Base-by-base conservation (phyloP, 1,140 invertebrate species). In the Panagrolaimus sp. region DNA sequence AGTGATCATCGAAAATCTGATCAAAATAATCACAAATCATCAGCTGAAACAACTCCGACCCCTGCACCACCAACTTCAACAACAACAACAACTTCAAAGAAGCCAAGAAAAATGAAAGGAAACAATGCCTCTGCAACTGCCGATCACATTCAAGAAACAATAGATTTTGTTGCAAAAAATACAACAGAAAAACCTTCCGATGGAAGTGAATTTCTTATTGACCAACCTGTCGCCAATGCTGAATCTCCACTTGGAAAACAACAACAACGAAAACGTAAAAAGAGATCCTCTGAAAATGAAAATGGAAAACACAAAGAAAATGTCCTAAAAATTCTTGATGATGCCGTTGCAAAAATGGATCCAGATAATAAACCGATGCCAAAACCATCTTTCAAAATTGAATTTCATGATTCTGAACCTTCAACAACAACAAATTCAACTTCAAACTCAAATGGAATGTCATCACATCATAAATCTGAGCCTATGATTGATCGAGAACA, bases 141-240 rank as follows among this genome's bases (percentile, higher is more conserved):
- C 15, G 52, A 58, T 28, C 52, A 58, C 17, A 58, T 58, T 12
- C 52, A 58, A 14, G 52, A 58, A 21, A 58, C 52, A 28, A 58
- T 58, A n/a, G 52, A 58, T 28, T 26, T 21, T 58, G 52, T 58
- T 58, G 52, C 52, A 3, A 21, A 28, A 58, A 28, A 21, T 28
- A 28, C 21, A 12, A 58, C 52, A 26, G 21, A 21, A 21, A 10
- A n/a, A 28, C 10, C 21, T 21, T 58, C 52, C 14, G 28, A 28
- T 28, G 28, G n/a, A n/a, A n/a, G n/a, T n/a, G n/a, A n/a, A n/a
- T n/a, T n/a, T n/a, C n/a, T n/a, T n/a, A n/a, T n/a, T n/a, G n/a
- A n/a, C n/a, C n/a, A n/a, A n/a, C n/a, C n/a, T n/a, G n/a, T n/a
- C n/a, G n/a, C n/a, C n/a, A n/a, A n/a, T n/a, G n/a, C n/a, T n/a